Evolutionary conservation across 2,797 vertebrate genomes (phyloP), one percentile per base, ranked within the genome.

Genomic region (Bucorvus abyssinicus): DNA sequence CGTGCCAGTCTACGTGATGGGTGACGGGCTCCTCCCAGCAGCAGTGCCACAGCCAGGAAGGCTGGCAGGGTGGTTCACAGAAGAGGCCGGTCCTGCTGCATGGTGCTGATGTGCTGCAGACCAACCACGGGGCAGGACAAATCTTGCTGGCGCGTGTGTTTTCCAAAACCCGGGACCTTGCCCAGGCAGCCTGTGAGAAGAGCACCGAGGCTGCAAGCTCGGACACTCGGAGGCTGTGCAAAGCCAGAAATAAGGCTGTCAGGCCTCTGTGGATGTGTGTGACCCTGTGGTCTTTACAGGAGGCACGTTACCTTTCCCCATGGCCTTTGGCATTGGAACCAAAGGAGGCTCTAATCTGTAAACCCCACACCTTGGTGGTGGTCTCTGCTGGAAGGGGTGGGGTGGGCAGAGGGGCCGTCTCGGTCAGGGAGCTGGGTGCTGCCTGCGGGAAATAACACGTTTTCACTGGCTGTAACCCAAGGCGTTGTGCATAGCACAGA

Each of bases 1-100:
- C 1, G 0, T 64, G 44, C 44, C 52, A n/a, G 27, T 40, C 60
- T 90, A 12, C 2, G 0, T 57, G 23, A 22, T 1, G 4, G 45
- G 40, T 80, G 49, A 55, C 44, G 29, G 26, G 22, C 40, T 89
- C 77, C 15, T 86, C 27, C 57, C 24, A 34, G 75, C 67, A 84
- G 60, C 70, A 90, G 63, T 49, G 53, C 45, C 71, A 32, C 0
- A 0, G 26, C 17, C 30, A 55, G 56, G 67, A 50, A 75, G 32
- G 9, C 42, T 50, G 81, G 32, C 5, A 22, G 22, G 27, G 45
- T n/a, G 44, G 19, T 68, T n/a, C 10, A 24, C 45, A 63, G 56
- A 36, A 69, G 81, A 19, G 4, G 3, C 32, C 14, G 13, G 1
- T 47, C 70, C 45, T 64, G 34, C 61, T 68, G 24, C 3, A 1